Evolutionary conservation across 2,888 invertebrate species (phyloP).

Genomic region (Nomada flava): DNA sequence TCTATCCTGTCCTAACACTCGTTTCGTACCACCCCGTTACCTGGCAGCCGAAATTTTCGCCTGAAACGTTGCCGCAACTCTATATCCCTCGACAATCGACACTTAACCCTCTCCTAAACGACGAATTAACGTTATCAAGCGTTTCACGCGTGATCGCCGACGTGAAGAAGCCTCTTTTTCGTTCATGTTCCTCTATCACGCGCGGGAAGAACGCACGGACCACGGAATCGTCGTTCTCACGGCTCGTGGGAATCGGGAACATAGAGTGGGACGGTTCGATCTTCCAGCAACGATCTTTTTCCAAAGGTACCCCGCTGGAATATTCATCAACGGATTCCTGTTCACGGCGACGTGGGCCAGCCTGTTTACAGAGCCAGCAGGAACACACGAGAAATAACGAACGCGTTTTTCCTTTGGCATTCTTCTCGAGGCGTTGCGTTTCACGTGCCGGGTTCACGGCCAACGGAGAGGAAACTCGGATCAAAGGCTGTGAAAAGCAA

Average conservation of each 20-base stretch:
- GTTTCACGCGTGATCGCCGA: constrained; percentile 22
- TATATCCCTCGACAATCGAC: neutral
- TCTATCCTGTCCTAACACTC: too few relatives aligned
- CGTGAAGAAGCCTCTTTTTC: constrained; percentile 55
- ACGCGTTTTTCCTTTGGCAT: constrained; percentile 33
- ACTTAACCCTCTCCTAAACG: neutral
- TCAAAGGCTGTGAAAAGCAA: constrained; percentile 41
- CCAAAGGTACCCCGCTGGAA: constrained; percentile 63
- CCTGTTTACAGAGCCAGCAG: neutral
- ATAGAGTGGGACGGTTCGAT: constrained; percentile 43
- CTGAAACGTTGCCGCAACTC: neutral
- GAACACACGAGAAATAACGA: constrained; percentile 22
- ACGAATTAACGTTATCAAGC: constrained; percentile 11
- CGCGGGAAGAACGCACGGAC: constrained; percentile 65
- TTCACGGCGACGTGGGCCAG: constrained; percentile 26
- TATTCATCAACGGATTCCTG: constrained; percentile 57
- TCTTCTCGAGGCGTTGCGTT: constrained; percentile 34
- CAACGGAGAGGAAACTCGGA: constrained; percentile 18
- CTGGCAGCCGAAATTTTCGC: neutral
- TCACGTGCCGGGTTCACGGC: neutral
- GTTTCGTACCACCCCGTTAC: too few relatives aligned
- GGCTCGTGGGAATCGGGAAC: constrained; percentile 62
- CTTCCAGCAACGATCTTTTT: constrained; percentile 53
- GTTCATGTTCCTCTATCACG: constrained; percentile 65
- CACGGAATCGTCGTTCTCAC: constrained; percentile 67